Percentiles rank a stretch among this genome's conserved stretches.
phyloP scores from a whole-genome alignment of 2,888 invertebrate genomes.

The Rhopalosiphum nymphaeae region DNA sequence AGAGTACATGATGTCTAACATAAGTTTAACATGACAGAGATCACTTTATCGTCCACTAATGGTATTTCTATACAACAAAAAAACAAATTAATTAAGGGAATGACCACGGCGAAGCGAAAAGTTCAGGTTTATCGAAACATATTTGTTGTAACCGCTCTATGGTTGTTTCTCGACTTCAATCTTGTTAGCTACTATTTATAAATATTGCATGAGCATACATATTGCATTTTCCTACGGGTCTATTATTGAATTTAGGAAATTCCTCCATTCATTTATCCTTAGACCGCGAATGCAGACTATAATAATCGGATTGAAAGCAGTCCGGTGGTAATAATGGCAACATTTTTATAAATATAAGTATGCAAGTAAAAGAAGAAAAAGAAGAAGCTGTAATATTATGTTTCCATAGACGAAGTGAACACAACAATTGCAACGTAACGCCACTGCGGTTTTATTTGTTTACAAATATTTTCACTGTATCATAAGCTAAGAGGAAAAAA shows the following conservation, averaged over 20 bases:
- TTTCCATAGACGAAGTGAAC: not conserved
- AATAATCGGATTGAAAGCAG: constrained; percentile 24
- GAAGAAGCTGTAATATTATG: not conserved
- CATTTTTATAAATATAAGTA: not conserved
- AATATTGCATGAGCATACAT: constrained; percentile 41
- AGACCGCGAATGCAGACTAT: not conserved
- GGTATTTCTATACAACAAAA: not conserved
- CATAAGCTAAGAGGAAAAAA: constrained; percentile 6
- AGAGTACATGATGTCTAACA: not conserved
- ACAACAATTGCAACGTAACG: constrained; percentile 13
- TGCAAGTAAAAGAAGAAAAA: not conserved
- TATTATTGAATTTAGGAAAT: constrained; percentile 38
- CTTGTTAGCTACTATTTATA: constrained; percentile 10
- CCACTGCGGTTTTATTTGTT: not conserved
- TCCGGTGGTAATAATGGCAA: not conserved
- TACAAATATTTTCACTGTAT: constrained; percentile 32
- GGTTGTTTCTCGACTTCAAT: not conserved
- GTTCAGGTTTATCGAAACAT: not conserved
- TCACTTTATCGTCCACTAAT: not conserved
- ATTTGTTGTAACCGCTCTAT: not conserved
- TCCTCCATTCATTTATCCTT: not conserved
- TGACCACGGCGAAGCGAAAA: not conserved
- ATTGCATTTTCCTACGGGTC: not conserved
- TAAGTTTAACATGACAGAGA: not conserved
- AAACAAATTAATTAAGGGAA: not conserved